Percentiles rank a stretch among this genome's conserved stretches.
Conservation (phyloP, 2,888 invertebrate species). For the Pachymerium ferrugineum region DNA sequence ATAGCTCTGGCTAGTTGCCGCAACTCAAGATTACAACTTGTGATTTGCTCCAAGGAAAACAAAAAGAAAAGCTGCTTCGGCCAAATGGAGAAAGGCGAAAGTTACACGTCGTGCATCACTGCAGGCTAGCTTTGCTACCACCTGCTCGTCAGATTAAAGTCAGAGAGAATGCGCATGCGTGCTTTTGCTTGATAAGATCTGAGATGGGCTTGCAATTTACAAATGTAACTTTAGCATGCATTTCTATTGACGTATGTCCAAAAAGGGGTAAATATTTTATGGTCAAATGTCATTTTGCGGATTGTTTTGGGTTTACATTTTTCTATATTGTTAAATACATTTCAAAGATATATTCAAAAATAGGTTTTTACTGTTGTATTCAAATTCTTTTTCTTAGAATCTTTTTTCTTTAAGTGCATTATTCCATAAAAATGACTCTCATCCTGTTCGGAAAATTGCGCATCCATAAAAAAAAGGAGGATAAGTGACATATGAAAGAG, state of each 20-base stretch:
- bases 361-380: too few species aligned
- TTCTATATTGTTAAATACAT: too few species aligned
- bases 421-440: conserved; percentile 2
- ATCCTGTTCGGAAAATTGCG: background rate
- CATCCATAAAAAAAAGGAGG: background rate
- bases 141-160: conserved; percentile 26
- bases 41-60: conserved; percentile 23
- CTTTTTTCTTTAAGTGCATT: too few species aligned
- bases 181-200: background rate
- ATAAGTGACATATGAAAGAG: background rate
- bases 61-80: conserved; percentile 27
- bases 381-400: too few species aligned
- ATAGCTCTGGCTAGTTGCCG: conserved; percentile 8
- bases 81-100: conserved; percentile 17
- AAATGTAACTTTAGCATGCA: background rate
- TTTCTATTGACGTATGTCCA: too few species aligned
- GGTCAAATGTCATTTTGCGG: too few species aligned
- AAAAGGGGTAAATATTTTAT: too few species aligned
- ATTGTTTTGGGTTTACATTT: too few species aligned
- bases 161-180: conserved; percentile 23
- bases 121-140: conserved; percentile 15
- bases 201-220: background rate
- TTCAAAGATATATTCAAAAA: too few species aligned
- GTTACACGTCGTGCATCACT: conserved; percentile 7
- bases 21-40: conserved; percentile 22